These are phyloP conservation scores for Agrotis ipsilon DNA, from an alignment of 2,888 invertebrate species.

Conservation along the genomic window DNA sequence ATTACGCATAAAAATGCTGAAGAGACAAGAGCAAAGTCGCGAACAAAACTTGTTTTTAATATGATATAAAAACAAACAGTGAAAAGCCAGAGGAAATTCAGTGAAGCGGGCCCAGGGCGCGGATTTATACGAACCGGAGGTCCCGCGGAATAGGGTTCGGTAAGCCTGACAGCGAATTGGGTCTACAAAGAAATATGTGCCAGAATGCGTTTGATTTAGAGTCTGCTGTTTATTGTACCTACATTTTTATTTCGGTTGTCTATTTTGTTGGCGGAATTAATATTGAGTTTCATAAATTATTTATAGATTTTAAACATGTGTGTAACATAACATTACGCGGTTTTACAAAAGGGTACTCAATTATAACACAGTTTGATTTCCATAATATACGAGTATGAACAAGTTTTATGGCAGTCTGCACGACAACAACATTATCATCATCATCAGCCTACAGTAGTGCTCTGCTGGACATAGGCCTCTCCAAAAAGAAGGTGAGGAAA, in stretches of 20 bases:
- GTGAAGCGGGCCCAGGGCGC: slow-evolving; percentile 65
- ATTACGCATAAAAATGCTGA: not conserved
- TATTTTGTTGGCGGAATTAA: slow-evolving; percentile 3
- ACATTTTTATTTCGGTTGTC: not conserved
- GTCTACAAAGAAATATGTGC: slow-evolving; percentile 21
- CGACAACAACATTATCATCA: not conserved
- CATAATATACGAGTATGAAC: too few species aligned
- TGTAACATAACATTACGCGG: not conserved
- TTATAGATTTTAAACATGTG: not conserved
- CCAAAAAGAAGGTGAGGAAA: too few species aligned
- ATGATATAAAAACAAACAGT: slow-evolving; percentile 72
- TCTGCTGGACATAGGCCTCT: too few species aligned
- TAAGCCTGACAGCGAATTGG: slow-evolving; percentile 35
- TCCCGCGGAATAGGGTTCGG: slow-evolving; percentile 51
- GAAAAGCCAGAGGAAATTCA: slow-evolving; percentile 71
- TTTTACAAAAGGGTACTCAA: too few species aligned
- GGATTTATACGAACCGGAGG: slow-evolving; percentile 73
- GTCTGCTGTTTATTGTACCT: not conserved
- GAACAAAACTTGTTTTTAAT: slow-evolving; percentile 61
- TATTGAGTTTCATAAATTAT: not conserved
- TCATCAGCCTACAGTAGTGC: too few species aligned
- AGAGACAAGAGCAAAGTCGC: not conserved
- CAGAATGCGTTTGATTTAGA: slow-evolving; percentile 28
- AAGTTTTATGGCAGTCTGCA: not conserved
- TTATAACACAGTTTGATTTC: too few species aligned